Base-by-base conservation (phyloP, 2,797 vertebrate species). In the Myotis myotis region DNA sequence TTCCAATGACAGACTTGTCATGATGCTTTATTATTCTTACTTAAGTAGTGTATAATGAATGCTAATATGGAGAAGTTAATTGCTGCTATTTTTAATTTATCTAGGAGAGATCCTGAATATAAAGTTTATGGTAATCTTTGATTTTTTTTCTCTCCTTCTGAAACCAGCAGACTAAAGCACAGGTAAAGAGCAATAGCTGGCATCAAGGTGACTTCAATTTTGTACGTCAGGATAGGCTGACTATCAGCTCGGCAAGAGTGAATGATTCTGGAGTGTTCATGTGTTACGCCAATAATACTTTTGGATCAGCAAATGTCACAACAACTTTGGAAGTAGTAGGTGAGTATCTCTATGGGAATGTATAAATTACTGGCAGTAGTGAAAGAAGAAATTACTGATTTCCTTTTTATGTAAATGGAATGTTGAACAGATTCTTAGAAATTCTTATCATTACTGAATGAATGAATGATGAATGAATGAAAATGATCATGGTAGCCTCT, bases 301-400 rank as follows among this genome's bases (percentile, higher is more conserved):
- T 98, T 6, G 99, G 99, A 97, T 97, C 95, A 97, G 99, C 98
- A 97, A 98, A 97, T 71, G 98, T 98, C 98, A 98, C 98, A 0
- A 98, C 99, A 97, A 99, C 98, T 98, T 99, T 99, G 81, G 98
- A 99, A 93, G 99, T 99, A 97, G 98, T 99, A 96, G 99, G 99
- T 99, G 99, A 99, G 98, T 98, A 94, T 87, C 94, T 94, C 90
- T 95, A 68, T 79, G 86, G 79, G 90, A 91, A 91, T 91, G 93
- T 93, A 71, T 92, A 94, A 96, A 93, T 91, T 92, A 96, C 76
- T 83, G 71, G 75, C 74, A 92, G n/a, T 2, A 89, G 94, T 97
- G 53, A 95, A 95, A 93, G 90, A 86, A 87, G 55, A 92, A 83
- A 97, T 86, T 74, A 68, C 70, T 90, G 71, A 71, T 91, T 87